These are phyloP conservation scores for Limnothrissa miodon DNA, from an alignment of 2,113 vertebrate species.

Conservation along the genomic window DNA sequence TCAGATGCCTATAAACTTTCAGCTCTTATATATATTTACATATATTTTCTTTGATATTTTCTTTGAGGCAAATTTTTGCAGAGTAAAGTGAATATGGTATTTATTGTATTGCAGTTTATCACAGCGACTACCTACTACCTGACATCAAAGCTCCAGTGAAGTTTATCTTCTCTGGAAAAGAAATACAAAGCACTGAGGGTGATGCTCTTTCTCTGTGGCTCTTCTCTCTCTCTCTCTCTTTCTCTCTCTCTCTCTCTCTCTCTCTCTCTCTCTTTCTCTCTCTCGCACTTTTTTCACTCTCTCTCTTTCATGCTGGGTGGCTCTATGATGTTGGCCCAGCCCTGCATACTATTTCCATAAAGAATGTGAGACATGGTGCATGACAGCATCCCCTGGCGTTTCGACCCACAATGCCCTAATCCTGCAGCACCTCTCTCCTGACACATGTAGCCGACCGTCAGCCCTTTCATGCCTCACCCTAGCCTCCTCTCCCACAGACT, in stretches of 20 bases:
- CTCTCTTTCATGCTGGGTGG: background rate
- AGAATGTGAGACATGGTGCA: conserved; percentile 4
- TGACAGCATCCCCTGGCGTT: conserved; percentile 13
- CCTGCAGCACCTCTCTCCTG: background rate
- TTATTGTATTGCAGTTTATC: background rate
- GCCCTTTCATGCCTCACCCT: background rate
- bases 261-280: background rate
- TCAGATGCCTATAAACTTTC: background rate
- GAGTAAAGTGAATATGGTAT: background rate
- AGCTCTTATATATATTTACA: too few relatives aligned
- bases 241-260: background rate
- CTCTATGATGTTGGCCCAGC: background rate
- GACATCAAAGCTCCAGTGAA: background rate
- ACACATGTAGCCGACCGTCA: background rate
- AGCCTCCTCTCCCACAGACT: background rate
- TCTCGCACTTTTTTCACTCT: too few relatives aligned
- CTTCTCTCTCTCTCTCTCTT: background rate
- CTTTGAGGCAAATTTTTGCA: too few relatives aligned
- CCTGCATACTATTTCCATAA: background rate
- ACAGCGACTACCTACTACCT: background rate
- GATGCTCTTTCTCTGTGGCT: background rate
- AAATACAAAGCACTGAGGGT: background rate
- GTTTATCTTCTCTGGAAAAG: background rate
- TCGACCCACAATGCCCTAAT: background rate
- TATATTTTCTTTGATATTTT: too few relatives aligned